These are phyloP conservation scores for Zoanthus gigantus DNA, from an alignment of 92 coral and sea anemone species.

Conservation along the genomic window DNA sequence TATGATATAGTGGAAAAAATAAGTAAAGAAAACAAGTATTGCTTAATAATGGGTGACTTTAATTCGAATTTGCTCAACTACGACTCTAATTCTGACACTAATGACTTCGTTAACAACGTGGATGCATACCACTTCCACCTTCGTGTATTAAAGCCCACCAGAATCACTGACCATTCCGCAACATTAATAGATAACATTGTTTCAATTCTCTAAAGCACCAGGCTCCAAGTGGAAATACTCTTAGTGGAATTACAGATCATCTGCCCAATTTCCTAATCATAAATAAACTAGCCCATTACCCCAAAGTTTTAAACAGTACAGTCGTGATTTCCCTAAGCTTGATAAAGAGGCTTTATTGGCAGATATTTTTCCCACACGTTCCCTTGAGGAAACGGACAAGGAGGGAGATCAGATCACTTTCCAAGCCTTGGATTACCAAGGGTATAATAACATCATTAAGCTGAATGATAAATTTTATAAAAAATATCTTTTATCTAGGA, in stretches of 20 bases:
- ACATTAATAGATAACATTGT: slow-evolving; percentile 49
- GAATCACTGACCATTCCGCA: neutral
- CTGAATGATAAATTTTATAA: slow-evolving; percentile 43
- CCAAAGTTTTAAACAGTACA: slow-evolving; percentile 41
- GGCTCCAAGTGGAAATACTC: slow-evolving; percentile 63
- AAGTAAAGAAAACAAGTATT: slow-evolving; percentile 23
- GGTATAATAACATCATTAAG: neutral
- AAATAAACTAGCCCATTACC: slow-evolving; percentile 30
- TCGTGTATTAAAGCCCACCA: slow-evolving; percentile 30
- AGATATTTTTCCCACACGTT: no score
- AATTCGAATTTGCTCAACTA: slow-evolving; percentile 33
- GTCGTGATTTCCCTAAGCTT: slow-evolving; percentile 57
- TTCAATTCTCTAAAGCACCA: slow-evolving; percentile 68
- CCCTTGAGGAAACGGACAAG: no score
- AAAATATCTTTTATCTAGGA: slow-evolving; percentile 32
- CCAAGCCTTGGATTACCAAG: no score
- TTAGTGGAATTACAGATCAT: slow-evolving; percentile 6
- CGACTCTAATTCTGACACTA: slow-evolving; percentile 25
- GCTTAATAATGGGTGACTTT: slow-evolving; percentile 48
- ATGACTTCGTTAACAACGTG: slow-evolving; percentile 28
- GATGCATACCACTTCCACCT: slow-evolving; percentile 19
- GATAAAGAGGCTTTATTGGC: slow-evolving; percentile 47
- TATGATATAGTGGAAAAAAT: slow-evolving; percentile 27
- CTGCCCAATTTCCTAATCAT: no score
- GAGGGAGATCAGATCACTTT: no score